A percentile compares a stretch with the other conserved stretches of the same genome.
Conservation (phyloP, 2,888 invertebrate species). For the Thecophora atra region DNA sequence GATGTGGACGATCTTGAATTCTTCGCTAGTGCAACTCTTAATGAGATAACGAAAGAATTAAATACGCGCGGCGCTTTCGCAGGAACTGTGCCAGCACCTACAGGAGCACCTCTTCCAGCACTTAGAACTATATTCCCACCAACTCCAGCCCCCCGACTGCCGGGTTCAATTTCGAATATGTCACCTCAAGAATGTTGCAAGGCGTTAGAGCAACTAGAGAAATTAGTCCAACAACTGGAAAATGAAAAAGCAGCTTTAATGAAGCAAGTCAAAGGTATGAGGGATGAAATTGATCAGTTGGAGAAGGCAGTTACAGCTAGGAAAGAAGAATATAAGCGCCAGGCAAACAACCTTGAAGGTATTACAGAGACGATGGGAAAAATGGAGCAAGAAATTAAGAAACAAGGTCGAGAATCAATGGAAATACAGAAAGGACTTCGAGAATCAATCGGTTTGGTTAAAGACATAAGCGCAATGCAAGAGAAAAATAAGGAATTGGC, state of each 20-base stretch:
- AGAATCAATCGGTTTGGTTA: slow-evolving; percentile 51
- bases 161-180: slow-evolving; percentile 5
- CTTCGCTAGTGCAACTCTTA: slow-evolving; percentile 55
- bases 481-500: slow-evolving; percentile 51
- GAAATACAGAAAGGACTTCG: slow-evolving; percentile 50
- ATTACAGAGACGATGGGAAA: slow-evolving; percentile 46
- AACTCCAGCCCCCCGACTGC: not conserved
- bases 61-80: slow-evolving; percentile 44
- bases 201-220: slow-evolving; percentile 49
- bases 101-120: not conserved
- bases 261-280: slow-evolving; percentile 21
- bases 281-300: slow-evolving; percentile 44
- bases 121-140: not conserved
- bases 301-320: slow-evolving; percentile 34
- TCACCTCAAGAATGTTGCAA: slow-evolving; percentile 39
- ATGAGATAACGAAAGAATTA: slow-evolving; percentile 58
- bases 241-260: slow-evolving; percentile 28
- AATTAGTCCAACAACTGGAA: slow-evolving; percentile 42
- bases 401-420: slow-evolving; percentile 40
- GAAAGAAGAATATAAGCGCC: slow-evolving; percentile 46
- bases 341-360: slow-evolving; percentile 27
- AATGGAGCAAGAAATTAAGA: slow-evolving; percentile 48
- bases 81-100: not conserved
- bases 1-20: slow-evolving; percentile 56
- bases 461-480: slow-evolving; percentile 55